Evolutionary conservation across 2,888 invertebrate genomes (phyloP).

Genomic region (Teleogryllus oceanicus): DNA sequence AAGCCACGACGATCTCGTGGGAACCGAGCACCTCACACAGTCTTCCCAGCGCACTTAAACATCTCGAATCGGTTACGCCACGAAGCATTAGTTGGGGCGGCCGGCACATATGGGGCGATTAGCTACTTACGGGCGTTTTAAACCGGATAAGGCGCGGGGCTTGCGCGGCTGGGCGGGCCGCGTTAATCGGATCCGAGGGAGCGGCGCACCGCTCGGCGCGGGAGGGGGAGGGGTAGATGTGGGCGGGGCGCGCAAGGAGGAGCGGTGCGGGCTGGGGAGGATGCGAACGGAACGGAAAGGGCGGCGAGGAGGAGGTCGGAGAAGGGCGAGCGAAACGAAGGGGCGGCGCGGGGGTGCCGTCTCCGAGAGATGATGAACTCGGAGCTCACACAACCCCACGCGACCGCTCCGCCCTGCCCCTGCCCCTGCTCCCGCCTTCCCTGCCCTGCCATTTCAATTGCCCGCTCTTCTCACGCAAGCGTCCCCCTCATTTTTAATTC

Average conservation of each 20-base stretch:
- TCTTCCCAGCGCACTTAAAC: neutral
- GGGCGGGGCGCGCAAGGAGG: too few species aligned
- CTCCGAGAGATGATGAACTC: slow-evolving; percentile 1
- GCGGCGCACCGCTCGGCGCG: neutral
- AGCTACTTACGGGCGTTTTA: slow-evolving; percentile 9
- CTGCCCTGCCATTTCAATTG: neutral
- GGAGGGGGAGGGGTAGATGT: too few species aligned
- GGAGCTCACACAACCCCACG: neutral
- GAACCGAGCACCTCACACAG: neutral
- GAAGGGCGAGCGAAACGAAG: too few species aligned
- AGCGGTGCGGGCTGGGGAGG: too few species aligned
- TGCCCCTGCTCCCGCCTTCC: neutral
- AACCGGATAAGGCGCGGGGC: neutral
- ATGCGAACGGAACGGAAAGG: too few species aligned
- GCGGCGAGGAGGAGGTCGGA: too few species aligned
- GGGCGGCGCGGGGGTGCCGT: neutral
- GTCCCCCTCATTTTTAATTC: slow-evolving; percentile 3
- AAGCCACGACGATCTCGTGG: neutral
- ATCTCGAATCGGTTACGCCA: neutral
- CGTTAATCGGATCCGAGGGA: slow-evolving; percentile 9
- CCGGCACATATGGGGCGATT: neutral
- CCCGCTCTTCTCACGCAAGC: slow-evolving; percentile 18
- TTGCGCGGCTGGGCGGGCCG: slow-evolving; percentile 4
- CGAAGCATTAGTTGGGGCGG: neutral
- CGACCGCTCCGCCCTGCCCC: neutral